Evolutionary conservation across 2,888 invertebrate species (phyloP).

Genomic region (Hypomecis punctinalis): DNA sequence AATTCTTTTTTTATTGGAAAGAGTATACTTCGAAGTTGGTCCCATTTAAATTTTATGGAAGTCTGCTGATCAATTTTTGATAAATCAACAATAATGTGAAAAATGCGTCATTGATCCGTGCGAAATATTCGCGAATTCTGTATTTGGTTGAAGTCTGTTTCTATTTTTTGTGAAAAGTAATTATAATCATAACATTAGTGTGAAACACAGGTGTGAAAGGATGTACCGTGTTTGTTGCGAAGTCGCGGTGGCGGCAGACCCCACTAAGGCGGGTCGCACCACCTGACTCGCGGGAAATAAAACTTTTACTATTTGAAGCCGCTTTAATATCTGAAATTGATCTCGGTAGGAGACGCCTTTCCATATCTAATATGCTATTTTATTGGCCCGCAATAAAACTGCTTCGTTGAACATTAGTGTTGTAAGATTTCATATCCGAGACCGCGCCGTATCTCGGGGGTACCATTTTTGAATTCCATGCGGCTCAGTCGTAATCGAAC

Average conservation of each 20-base stretch:
- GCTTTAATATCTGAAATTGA: constrained; percentile 65
- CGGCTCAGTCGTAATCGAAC: not conserved
- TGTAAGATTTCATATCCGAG: constrained; percentile 46
- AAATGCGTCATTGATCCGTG: no score
- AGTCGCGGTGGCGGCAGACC: constrained; percentile 24
- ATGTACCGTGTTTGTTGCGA: not conserved
- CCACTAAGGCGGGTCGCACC: constrained; percentile 32
- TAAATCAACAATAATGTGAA: no score
- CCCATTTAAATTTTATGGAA: no score
- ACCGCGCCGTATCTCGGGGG: constrained; percentile 22
- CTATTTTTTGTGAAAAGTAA: no score
- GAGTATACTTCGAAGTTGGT: no score
- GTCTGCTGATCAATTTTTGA: no score
- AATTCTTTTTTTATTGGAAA: no score
- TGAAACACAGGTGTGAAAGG: not conserved
- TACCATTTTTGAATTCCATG: not conserved
- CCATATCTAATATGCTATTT: constrained; percentile 52
- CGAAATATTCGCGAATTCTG: no score
- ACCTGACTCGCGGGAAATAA: constrained; percentile 66
- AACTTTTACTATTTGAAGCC: constrained; percentile 65
- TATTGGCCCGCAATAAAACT: constrained; percentile 55
- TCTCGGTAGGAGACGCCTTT: constrained; percentile 44
- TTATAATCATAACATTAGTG: no score
- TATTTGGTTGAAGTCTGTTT: no score
- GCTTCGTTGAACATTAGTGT: constrained; percentile 51